Evolutionary conservation across 2,888 invertebrate species (phyloP), one percentile per base, ranked within the genome.

Genomic region (Caenorhabditis drosophilae): DNA sequence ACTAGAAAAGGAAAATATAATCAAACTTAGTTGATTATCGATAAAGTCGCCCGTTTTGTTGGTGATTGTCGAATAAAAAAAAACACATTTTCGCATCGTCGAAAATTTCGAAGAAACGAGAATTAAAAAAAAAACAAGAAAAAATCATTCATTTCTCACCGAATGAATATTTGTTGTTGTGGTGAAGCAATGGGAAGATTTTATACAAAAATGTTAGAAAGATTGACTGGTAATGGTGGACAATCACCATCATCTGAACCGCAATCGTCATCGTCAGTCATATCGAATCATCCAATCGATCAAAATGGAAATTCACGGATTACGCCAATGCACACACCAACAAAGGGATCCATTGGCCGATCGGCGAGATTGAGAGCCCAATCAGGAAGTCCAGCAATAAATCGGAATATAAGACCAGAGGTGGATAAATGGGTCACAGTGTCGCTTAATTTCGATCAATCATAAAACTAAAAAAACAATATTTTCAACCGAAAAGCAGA

Each of bases 171-270:
- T 47, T 63, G 58, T 57, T 64, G 59, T 56, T 66, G 59, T 48
- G 57, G 59, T 38, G 49, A 47, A 53, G 56, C 55, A 49, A 67
- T 67, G 67, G 57, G 56, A 20, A 46, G 57, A 46, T 67, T 67
- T 42, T 67, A 67, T 57, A 46, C 60, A 27, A 60, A 61, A 67
- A 54, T 67, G 60, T 53, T 60, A 25, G 67, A 67, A 60, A 27
- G 60, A 35, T 40, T 67, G 25, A 67, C 67, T 36, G 52, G 54
- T 20, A 40, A 40, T 35, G 40, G 40, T 16, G 20, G n/a, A 11
- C 20, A 4, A 40, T n/a, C n/a, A n/a, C n/a, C n/a, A n/a, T n/a
- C n/a, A n/a, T n/a, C n/a, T n/a, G n/a, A n/a, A n/a, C n/a, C n/a
- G 40, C 31, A 31, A 12, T 56, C 50, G 34, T 56, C 62, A 7